Evolutionary conservation across 2,888 invertebrate genomes (phyloP).

Genomic region (Priocnemis perturbator): DNA sequence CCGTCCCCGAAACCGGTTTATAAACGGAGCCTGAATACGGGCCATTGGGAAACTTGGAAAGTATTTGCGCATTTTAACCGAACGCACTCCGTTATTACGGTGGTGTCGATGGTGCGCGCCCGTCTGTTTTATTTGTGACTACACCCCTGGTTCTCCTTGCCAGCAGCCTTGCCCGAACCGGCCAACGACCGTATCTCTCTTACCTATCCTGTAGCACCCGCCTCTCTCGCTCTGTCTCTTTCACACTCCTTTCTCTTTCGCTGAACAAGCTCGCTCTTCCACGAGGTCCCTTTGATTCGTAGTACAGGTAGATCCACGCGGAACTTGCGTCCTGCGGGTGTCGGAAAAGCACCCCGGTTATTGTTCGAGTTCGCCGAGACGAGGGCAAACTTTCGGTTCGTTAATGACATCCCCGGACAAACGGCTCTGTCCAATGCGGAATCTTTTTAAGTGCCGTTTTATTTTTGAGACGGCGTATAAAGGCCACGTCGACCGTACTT

Average conservation of each 20-base stretch:
- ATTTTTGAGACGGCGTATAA: conserved; percentile 11
- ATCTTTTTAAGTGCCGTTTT: not conserved
- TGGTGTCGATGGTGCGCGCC: conserved; percentile 47
- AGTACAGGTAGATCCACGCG: conserved; percentile 47
- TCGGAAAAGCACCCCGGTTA: not conserved
- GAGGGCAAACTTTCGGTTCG: conserved; percentile 5
- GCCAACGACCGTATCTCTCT: conserved; percentile 62
- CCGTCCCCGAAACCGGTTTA: conserved; percentile 32
- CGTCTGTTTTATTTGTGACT: conserved; percentile 51
- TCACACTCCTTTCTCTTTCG: conserved; percentile 56
- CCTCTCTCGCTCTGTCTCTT: conserved; percentile 25
- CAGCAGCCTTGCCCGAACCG: conserved; percentile 64
- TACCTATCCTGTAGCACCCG: conserved; percentile 44
- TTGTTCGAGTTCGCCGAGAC: no score
- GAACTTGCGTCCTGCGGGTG: conserved; percentile 30
- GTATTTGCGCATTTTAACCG: conserved; percentile 36
- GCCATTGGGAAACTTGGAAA: conserved; percentile 29
- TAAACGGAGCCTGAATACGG: conserved; percentile 11
- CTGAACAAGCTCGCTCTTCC: conserved; percentile 48
- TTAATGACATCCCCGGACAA: no score
- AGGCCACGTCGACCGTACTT: conserved; percentile 9
- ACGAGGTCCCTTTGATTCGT: conserved; percentile 45
- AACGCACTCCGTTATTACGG: conserved; percentile 48
- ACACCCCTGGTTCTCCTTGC: conserved; percentile 64
- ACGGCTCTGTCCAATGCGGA: conserved; percentile 16